phyloP scores from a whole-genome alignment of 2,888 invertebrate species.

The Poecilobothrus nobilitatus region DNA sequence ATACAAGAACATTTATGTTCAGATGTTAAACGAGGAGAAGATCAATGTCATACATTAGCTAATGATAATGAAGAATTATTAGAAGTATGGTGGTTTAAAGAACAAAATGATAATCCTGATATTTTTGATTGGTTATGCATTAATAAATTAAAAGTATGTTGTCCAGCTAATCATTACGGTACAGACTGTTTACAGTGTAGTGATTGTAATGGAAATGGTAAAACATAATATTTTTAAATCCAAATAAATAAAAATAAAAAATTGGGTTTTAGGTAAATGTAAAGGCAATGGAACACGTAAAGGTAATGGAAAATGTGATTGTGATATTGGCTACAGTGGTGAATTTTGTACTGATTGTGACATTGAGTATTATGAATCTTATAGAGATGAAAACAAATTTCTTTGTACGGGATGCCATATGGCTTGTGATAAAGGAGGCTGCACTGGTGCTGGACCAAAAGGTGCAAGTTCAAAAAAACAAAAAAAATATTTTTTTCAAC shows the following conservation, averaged over 20 bases:
- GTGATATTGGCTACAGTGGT: slow-evolving; percentile 74
- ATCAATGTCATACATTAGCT: slow-evolving; percentile 75
- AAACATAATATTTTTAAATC: not conserved
- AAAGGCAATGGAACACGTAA: slow-evolving; percentile 83
- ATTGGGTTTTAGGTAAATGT: slow-evolving; percentile 45
- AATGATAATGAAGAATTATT: slow-evolving; percentile 73
- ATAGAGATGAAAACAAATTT: slow-evolving; percentile 63
- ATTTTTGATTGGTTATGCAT: slow-evolving; percentile 72
- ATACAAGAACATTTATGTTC: slow-evolving; percentile 81
- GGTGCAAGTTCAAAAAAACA: slow-evolving; percentile 36
- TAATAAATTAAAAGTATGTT: slow-evolving; percentile 66
- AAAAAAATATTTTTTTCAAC: not conserved
- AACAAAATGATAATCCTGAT: slow-evolving; percentile 50
- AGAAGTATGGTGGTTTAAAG: slow-evolving; percentile 83
- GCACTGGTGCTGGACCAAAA: slow-evolving; percentile 61
- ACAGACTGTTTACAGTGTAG: slow-evolving; percentile 70
- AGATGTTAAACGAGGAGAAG: slow-evolving; percentile 60
- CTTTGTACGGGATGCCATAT: slow-evolving; percentile 70
- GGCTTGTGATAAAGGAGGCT: slow-evolving; percentile 70
- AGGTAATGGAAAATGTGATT: slow-evolving; percentile 85
- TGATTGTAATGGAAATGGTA: slow-evolving; percentile 71
- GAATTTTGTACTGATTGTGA: slow-evolving; percentile 70
- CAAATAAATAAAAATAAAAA: too few species aligned
- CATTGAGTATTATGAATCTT: slow-evolving; percentile 62
- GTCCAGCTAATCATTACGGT: slow-evolving; percentile 77